Conservation (phyloP, 2,797 vertebrate species). For the Manis pentadactyla region DNA sequence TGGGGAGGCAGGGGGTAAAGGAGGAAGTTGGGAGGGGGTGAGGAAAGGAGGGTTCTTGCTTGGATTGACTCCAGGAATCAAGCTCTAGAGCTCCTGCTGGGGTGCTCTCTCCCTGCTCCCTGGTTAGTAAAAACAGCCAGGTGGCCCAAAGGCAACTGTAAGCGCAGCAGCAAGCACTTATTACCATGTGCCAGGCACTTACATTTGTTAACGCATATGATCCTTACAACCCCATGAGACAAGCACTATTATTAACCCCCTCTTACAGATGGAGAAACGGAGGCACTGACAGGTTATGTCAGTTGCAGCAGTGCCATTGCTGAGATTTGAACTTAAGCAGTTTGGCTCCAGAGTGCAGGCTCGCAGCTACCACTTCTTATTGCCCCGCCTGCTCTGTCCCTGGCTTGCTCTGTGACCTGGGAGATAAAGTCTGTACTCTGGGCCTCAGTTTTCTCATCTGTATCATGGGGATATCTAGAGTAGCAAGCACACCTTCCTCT, state of each 20-base stretch:
- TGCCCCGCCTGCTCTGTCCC: not conserved
- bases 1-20: conserved; percentile 21
- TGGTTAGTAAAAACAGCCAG: not conserved
- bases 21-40: conserved; percentile 63
- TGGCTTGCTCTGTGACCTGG: not conserved
- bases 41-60: not conserved
- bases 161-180: not conserved
- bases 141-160: not conserved
- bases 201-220: not conserved
- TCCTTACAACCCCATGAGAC: not conserved
- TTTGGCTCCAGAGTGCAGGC: not conserved
- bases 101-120: not conserved
- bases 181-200: not conserved
- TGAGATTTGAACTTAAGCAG: not conserved
- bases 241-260: not conserved
- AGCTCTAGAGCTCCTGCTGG: not conserved
- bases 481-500: not conserved
- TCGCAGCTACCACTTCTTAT: not conserved
- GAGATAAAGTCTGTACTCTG: not conserved
- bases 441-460: conserved; percentile 45
- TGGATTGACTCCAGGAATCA: conserved; percentile 45
- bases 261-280: not conserved
- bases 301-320: not conserved
- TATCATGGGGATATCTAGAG: not conserved
- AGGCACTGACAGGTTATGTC: not conserved